phyloP scores from a whole-genome alignment of 2,113 vertebrate genomes.

The Lipotes vexillifer region DNA sequence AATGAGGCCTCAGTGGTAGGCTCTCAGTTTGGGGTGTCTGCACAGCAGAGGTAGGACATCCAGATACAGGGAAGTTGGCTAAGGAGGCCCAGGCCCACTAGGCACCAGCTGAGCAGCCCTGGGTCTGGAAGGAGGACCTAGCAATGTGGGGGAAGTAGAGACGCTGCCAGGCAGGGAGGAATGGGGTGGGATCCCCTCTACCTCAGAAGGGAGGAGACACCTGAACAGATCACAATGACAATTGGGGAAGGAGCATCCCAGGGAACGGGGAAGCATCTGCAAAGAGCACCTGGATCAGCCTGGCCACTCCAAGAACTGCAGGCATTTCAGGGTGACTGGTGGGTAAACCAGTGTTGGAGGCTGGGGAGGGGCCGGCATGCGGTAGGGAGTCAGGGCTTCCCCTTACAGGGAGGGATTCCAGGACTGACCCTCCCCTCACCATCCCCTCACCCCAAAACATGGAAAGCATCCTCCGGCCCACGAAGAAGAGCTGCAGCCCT shows the following conservation, averaged over 20 bases:
- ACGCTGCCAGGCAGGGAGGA: not conserved
- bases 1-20: not conserved
- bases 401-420: not conserved
- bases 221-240: not conserved
- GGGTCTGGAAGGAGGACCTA: not conserved
- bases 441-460: not conserved
- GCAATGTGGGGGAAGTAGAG: not conserved
- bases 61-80: not conserved
- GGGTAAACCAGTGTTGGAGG: not conserved
- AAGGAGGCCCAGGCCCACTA: not conserved
- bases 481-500: not conserved
- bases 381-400: not conserved
- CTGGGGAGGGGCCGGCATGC: no score
- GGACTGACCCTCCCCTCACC: no score
- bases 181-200: fast-evolving
- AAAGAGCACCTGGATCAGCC: not conserved
- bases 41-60: not conserved
- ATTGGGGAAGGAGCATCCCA: no score
- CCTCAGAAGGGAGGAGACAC: not conserved
- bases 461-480: fast-evolving
- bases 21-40: not conserved
- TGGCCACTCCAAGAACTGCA: not conserved
- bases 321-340: no score
- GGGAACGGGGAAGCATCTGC: not conserved
- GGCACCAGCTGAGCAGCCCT: not conserved